Evolutionary conservation across 2,888 invertebrate species (phyloP).

Genomic region (Synanthedon tipuliformis): DNA sequence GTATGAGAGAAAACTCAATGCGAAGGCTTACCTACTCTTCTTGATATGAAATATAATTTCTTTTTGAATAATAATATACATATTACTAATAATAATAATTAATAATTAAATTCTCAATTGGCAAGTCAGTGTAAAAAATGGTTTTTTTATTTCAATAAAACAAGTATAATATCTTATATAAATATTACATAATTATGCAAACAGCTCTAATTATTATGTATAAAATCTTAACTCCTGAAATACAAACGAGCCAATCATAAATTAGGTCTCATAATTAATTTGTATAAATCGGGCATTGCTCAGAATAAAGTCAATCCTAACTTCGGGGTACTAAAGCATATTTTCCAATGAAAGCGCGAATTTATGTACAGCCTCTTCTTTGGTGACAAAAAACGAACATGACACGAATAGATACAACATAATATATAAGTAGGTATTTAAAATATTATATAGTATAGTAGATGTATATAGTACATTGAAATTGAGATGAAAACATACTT

Average conservation of each 20-base stretch:
- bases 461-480: constrained; percentile 1
- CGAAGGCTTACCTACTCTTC: constrained; percentile 29
- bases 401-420: constrained; percentile 14
- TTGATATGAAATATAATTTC: background rate
- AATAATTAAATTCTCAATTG: constrained; percentile 1
- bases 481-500: constrained; percentile 30
- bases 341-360: background rate
- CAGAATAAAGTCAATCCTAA: no score
- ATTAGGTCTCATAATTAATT: no score
- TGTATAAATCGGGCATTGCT: no score
- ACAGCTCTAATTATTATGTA: no score
- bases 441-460: constrained; percentile 6
- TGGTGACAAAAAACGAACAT: constrained; percentile 43
- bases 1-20: constrained; percentile 18
- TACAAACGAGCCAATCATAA: no score
- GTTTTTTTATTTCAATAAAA: no score
- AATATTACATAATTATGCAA: no score
- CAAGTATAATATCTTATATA: no score
- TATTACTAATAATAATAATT: background rate
- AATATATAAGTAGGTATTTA: no score
- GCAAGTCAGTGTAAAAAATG: constrained; percentile 1
- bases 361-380: constrained; percentile 54
- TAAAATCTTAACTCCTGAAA: no score
- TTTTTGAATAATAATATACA: no score
- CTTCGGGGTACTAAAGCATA: no score